A percentile compares a stretch with the other conserved stretches of the same genome.
Evolutionary conservation across 2,113 vertebrate genomes (phyloP).

Genomic region (Apteryx mantelli): DNA sequence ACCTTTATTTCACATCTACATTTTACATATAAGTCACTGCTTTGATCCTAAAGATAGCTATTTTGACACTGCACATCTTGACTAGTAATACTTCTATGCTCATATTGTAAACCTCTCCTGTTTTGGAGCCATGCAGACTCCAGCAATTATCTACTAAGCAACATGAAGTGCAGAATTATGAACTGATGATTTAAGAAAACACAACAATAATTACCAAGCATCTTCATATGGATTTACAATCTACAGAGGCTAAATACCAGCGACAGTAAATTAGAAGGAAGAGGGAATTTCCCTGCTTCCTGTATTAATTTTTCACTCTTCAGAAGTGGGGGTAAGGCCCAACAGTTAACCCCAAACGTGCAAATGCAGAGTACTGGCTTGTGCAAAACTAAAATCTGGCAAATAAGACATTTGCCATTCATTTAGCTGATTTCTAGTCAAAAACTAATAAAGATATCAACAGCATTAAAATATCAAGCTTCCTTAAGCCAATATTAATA

Average conservation of each 20-base stretch:
- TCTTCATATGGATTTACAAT: background rate
- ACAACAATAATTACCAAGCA: background rate
- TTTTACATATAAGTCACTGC: background rate
- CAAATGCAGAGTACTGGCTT: background rate
- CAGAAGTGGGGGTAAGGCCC: background rate
- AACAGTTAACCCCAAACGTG: background rate
- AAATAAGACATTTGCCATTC: background rate
- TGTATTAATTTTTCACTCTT: background rate
- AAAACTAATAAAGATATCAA: background rate
- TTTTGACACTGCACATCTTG: background rate
- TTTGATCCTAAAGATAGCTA: background rate
- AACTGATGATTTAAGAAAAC: background rate
- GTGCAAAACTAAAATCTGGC: background rate
- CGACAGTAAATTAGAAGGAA: background rate
- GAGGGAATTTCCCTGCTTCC: background rate
- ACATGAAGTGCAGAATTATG: background rate
- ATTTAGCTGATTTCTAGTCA: background rate
- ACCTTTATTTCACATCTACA: background rate
- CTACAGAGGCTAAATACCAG: background rate
- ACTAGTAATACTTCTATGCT: background rate
- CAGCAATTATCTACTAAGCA: background rate
- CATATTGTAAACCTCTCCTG: background rate
- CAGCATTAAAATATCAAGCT: rapidly evolving
- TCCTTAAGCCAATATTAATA: background rate
- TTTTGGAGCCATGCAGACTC: background rate